Evolutionary conservation across 2,113 vertebrate genomes (phyloP).

Genomic region (Callithrix jacchus): DNA sequence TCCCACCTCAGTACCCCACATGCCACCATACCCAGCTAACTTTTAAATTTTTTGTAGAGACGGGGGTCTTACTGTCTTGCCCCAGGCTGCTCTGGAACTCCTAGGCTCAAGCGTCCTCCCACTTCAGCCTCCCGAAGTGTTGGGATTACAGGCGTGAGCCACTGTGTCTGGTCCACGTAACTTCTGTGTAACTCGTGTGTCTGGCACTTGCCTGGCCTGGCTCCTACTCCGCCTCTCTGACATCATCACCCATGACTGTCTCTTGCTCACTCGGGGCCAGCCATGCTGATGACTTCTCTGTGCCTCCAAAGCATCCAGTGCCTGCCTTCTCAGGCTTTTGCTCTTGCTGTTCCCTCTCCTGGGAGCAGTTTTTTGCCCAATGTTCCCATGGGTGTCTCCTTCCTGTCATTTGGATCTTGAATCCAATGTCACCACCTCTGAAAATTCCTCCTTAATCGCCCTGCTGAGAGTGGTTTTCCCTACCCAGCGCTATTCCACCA

Average conservation of each 20-base stretch:
- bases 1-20: no score
- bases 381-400: neutral
- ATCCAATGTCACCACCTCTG: neutral
- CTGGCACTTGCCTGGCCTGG: neutral
- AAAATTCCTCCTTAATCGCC: neutral
- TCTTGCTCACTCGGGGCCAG: neutral
- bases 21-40: no score
- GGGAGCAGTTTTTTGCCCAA: accelerated
- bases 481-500: accelerated
- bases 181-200: accelerated
- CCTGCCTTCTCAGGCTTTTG: neutral
- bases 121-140: no score
- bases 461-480: neutral
- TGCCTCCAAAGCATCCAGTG: accelerated
- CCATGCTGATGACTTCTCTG: neutral
- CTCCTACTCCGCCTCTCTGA: neutral
- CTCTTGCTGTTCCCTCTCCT: neutral
- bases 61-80: no score
- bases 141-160: no score
- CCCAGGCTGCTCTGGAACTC: no score
- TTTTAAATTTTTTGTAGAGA: no score
- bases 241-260: neutral
- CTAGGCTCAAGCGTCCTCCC: no score
- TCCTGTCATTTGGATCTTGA: neutral
- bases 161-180: neutral